phyloP scores from a whole-genome alignment of 2,888 invertebrate species.

The Spodoptera littoralis region DNA sequence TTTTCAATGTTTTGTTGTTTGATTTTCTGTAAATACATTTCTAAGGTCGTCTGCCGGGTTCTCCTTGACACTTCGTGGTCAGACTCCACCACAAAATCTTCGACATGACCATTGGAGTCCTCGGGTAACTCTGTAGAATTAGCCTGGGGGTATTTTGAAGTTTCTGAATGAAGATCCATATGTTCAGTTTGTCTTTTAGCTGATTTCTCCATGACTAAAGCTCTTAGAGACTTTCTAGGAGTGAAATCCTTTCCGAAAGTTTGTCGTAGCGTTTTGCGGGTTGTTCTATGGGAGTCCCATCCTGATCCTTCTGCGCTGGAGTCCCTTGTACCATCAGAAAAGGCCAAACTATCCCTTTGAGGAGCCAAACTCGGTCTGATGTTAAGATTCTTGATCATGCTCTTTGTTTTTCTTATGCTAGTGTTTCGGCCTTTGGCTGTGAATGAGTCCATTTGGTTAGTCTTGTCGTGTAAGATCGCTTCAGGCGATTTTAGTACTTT shows the following conservation, averaged over 20 bases:
- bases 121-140: slow-evolving; percentile 67
- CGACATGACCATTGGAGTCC: slow-evolving; percentile 47
- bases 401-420: slow-evolving; percentile 70
- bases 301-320: slow-evolving; percentile 80
- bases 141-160: slow-evolving; percentile 62
- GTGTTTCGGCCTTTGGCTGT: slow-evolving; percentile 65
- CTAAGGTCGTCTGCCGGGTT: slow-evolving; percentile 66
- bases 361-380: slow-evolving; percentile 68
- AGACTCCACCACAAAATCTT: slow-evolving; percentile 52
- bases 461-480: slow-evolving; percentile 64
- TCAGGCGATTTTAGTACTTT: slow-evolving; percentile 71
- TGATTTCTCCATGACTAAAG: slow-evolving; percentile 82
- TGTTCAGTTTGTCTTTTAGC: slow-evolving; percentile 72
- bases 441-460: slow-evolving; percentile 66
- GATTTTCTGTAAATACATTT: slow-evolving; percentile 70
- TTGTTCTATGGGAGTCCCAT: slow-evolving; percentile 84
- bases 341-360: slow-evolving; percentile 66
- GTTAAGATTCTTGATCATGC: slow-evolving; percentile 60
- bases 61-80: slow-evolving; percentile 68
- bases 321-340: slow-evolving; percentile 70
- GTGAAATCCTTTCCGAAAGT: slow-evolving; percentile 82
- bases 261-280: slow-evolving; percentile 78
- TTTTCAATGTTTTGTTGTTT: slow-evolving; percentile 69
- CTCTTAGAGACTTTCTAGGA: slow-evolving; percentile 77
- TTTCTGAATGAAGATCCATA: slow-evolving; percentile 61